Percentiles rank a stretch among this genome's conserved stretches.
phyloP scores from a whole-genome alignment of 2,113 vertebrate genomes.

The Perca flavescens region DNA sequence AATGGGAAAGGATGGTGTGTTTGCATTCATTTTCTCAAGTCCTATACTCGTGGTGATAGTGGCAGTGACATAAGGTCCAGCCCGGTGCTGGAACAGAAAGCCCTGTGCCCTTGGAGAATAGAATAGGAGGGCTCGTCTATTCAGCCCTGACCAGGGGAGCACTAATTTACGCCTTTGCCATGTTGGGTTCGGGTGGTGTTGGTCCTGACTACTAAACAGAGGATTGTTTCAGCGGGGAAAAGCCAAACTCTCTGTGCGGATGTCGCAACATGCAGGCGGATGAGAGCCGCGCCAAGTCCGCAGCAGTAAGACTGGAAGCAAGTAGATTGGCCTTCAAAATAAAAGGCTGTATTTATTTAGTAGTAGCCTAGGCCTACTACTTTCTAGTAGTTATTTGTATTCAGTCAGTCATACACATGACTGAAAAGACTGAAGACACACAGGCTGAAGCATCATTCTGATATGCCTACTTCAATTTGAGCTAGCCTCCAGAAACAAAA shows the following conservation, averaged over 20 bases:
- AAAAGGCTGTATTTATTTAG: background rate
- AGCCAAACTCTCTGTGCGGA: conserved; percentile 69
- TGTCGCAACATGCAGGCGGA: conserved; percentile 75
- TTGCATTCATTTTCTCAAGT: conserved; percentile 10
- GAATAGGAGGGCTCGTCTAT: conserved; percentile 71
- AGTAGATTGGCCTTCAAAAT: conserved; percentile 19
- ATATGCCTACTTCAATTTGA: no score
- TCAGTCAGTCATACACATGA: no score
- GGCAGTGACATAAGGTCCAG: conserved; percentile 46
- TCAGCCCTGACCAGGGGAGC: conserved; percentile 78
- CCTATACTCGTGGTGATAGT: conserved; percentile 31
- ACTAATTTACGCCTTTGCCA: conserved; percentile 86
- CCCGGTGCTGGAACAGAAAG: conserved; percentile 43
- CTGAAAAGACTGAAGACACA: no score
- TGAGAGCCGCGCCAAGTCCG: conserved; percentile 37
- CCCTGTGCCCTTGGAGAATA: conserved; percentile 54
- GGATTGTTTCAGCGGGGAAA: conserved; percentile 80
- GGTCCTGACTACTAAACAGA: conserved; percentile 87
- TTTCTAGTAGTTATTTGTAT: no score
- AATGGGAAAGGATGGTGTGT: background rate
- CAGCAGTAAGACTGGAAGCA: background rate
- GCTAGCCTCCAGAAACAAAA: no score
- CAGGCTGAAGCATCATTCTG: no score
- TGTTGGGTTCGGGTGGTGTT: conserved; percentile 79
- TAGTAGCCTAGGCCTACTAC: no score